These are phyloP conservation scores for Synodontis membranacea DNA, from an alignment of 2,113 vertebrate species.

Conservation along the genomic window DNA sequence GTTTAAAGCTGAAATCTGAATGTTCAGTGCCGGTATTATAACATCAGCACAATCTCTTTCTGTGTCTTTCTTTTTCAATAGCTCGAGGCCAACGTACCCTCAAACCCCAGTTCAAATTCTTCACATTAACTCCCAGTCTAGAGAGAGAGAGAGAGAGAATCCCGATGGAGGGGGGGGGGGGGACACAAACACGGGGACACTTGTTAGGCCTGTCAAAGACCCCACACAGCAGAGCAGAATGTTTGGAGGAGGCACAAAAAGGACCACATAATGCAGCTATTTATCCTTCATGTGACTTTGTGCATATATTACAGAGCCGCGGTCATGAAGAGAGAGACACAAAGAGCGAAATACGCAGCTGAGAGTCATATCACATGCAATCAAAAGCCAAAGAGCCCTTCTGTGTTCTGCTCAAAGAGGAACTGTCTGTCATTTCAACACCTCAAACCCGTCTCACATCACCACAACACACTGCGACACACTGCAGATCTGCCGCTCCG, in stretches of 20 bases:
- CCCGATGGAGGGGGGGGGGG: slow-evolving; percentile 18
- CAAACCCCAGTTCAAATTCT: slow-evolving; percentile 40
- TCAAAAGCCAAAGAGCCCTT: slow-evolving; percentile 33
- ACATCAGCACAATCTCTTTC: not conserved
- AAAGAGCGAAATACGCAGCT: slow-evolving; percentile 37
- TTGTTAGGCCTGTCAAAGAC: slow-evolving; percentile 60
- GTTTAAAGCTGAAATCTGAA: not conserved
- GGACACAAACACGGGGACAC: slow-evolving; percentile 54
- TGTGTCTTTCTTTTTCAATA: not conserved
- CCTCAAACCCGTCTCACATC: not conserved
- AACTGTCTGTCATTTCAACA: slow-evolving; percentile 28
- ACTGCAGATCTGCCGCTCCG: not conserved
- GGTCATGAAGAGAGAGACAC: slow-evolving; percentile 23
- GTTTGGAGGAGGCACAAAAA: slow-evolving; percentile 55
- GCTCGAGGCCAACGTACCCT: not conserved
- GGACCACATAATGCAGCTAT: slow-evolving; percentile 52
- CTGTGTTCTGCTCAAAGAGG: slow-evolving; percentile 43
- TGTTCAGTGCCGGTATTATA: not conserved
- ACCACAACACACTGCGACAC: not conserved
- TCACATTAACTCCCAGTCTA: slow-evolving; percentile 21
- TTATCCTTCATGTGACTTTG: slow-evolving; percentile 59
- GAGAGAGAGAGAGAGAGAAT: not conserved
- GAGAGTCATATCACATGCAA: slow-evolving; percentile 33
- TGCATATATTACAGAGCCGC: slow-evolving; percentile 50
- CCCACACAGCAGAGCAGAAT: slow-evolving; percentile 57